A percentile compares a stretch with the other conserved stretches of the same genome.
Conservation (phyloP, 64 coral and sea anemone genomes). For the Actinia tenebrosa region DNA sequence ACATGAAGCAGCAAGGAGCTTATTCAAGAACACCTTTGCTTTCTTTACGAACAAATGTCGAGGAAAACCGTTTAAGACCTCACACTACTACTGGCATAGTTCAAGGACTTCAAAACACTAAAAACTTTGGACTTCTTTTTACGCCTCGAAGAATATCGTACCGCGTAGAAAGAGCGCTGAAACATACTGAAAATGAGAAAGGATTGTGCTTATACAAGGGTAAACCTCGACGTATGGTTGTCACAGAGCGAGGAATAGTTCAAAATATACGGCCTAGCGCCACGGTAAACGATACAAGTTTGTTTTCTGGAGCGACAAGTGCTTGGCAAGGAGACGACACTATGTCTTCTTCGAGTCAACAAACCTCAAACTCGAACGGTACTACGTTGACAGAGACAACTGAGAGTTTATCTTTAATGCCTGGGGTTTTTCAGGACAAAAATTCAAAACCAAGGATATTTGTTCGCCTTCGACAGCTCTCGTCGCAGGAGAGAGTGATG, state of each 20-base stretch:
- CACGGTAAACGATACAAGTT: neutral
- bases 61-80: neutral
- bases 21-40: slow-evolving; percentile 6
- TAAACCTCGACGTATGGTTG: slow-evolving; percentile 23
- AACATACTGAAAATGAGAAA: slow-evolving; percentile 37
- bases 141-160: slow-evolving; percentile 9
- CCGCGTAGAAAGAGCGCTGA: slow-evolving; percentile 44
- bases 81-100: neutral
- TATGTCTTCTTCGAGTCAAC: slow-evolving; percentile 7
- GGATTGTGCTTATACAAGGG: slow-evolving; percentile 32
- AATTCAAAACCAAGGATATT: slow-evolving; percentile 62
- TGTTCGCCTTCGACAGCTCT: slow-evolving; percentile 58
- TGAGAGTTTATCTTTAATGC: slow-evolving; percentile 43
- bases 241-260: neutral
- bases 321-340: neutral
- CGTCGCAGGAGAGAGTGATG: slow-evolving; percentile 41
- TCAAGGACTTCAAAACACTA: neutral
- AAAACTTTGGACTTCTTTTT: slow-evolving; percentile 25
- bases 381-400: slow-evolving; percentile 7
- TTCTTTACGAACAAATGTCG: neutral
- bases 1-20: neutral
- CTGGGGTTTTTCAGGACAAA: slow-evolving; percentile 48
- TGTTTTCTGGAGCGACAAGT: neutral
- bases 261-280: neutral
- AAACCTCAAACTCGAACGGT: neutral